phyloP scores from a whole-genome alignment of 2,888 invertebrate species.

The Mimumesa dahlbomi region DNA sequence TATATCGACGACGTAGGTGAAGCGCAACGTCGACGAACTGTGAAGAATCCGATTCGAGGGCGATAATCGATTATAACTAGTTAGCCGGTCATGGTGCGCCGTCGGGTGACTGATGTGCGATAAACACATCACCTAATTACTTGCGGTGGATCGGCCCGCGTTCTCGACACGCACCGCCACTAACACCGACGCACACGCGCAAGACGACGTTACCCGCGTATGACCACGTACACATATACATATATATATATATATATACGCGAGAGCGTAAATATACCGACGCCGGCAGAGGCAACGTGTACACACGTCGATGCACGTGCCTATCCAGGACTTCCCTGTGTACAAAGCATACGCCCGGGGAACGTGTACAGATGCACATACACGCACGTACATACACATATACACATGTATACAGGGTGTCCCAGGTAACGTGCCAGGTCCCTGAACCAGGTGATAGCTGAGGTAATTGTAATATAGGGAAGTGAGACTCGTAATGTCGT shows the following conservation, averaged over 20 bases:
- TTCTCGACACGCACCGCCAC: constrained; percentile 65
- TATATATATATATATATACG: constrained; percentile 5
- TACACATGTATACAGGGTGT: neutral
- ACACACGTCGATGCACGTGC: constrained; percentile 27
- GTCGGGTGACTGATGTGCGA: constrained; percentile 73
- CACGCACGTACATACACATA: neutral
- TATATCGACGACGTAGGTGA: neutral
- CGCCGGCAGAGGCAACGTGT: constrained; percentile 15
- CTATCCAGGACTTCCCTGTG: constrained; percentile 10
- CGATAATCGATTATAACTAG: constrained; percentile 73
- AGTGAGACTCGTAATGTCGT: too few species aligned
- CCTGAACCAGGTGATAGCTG: too few species aligned
- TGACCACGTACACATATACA: constrained; percentile 5
- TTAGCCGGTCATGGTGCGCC: constrained; percentile 66
- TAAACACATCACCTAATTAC: constrained; percentile 78
- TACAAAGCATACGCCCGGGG: constrained; percentile 21
- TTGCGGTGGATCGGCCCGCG: constrained; percentile 71
- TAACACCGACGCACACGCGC: constrained; percentile 2
- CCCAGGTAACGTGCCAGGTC: too few species aligned
- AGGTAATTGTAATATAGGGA: too few species aligned
- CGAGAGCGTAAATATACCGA: constrained; percentile 25
- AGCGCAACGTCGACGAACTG: constrained; percentile 53
- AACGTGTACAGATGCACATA: too few species aligned
- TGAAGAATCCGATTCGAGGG: constrained; percentile 70
- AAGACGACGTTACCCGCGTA: constrained; percentile 14